Evolutionary conservation across 2,888 invertebrate genomes (phyloP), one percentile per base, ranked within the genome.

Genomic region (Drosophila cognata): DNA sequence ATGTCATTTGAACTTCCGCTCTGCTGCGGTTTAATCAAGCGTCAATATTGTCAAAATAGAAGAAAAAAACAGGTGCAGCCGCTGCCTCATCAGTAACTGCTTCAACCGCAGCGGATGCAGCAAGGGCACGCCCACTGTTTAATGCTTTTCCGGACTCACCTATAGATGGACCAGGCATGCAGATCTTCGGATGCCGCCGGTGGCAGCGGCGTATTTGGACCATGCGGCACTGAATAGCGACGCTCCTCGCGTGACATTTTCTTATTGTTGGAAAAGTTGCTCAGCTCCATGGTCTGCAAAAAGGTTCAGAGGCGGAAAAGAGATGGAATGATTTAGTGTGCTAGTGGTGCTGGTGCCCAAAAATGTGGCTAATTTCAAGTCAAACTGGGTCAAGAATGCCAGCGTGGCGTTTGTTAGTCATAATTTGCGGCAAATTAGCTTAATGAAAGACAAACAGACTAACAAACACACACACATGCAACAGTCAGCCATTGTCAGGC

Each of bases 141-240:
- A n/a, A 28, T 25, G 50, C 21, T 13, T 51, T 73, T 66, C 46
- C 62, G 63, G 36, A 87, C 75, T 89, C 93, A 97, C 97, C 97
- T 96, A 94, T 97, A 97, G 92, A 98, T 98, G 81, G 98, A 98
- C 98, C 98, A 98, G 71, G 98, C 98, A 93, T 98, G 98, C 73
- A 98, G 95, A 93, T 98, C 98, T 92, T 98, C 98, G 60, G 97
- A 97, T 84, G 97, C 97, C 92, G 97, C 97, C 76, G 97, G 95
- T 71, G 96, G 96, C 78, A 92, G 92, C 92, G 94, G 96, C 77
- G 95, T 95, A 87, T 95, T 95, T 68, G 97, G 96, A 93, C 96
- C 96, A 84, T 97, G 96, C 35, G 97, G 97, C 92, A 97, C 97
- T 62, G 97, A 97, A 94, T 98, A 98, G 92, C 97, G 95, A 88